Evolutionary conservation across 2,113 vertebrate species (phyloP).

Genomic region (Melozone crissalis): DNA sequence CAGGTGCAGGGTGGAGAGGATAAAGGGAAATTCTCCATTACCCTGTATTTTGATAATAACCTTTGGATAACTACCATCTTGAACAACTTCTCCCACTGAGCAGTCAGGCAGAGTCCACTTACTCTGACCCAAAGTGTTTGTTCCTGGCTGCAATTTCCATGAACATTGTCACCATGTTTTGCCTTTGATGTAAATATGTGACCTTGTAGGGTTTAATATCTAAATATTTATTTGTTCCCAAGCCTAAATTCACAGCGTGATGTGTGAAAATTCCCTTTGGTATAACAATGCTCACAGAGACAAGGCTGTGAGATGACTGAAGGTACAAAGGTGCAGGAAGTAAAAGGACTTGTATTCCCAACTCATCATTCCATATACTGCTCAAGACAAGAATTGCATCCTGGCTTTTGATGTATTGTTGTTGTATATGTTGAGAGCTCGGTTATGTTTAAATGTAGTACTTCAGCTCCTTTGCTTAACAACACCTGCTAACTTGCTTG

Average conservation of each 20-base stretch:
- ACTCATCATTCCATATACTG: background rate
- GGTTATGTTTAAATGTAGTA: conserved; percentile 61
- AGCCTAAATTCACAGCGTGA: background rate
- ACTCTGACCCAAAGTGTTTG: background rate
- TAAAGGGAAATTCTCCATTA: background rate
- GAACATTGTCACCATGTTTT: background rate
- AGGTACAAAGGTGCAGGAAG: conserved; percentile 6
- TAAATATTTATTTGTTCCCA: conserved; percentile 16
- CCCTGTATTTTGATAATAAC: background rate
- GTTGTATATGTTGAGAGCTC: conserved; percentile 42
- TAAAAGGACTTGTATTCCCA: conserved; percentile 7
- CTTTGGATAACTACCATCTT: background rate
- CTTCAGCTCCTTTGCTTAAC: conserved; percentile 78
- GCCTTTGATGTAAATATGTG: background rate
- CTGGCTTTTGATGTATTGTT: conserved; percentile 44
- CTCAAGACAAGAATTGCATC: background rate
- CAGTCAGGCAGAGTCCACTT: background rate
- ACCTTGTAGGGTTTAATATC: background rate
- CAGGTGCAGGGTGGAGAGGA: background rate
- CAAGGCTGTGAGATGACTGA: background rate
- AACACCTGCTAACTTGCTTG: conserved; percentile 82
- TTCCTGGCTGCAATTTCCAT: background rate
- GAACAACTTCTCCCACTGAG: background rate
- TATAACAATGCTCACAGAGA: conserved; percentile 19
- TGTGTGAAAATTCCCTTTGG: background rate